phyloP scores from a whole-genome alignment of 2,113 vertebrate species.

The Sylvilagus bachmani region DNA sequence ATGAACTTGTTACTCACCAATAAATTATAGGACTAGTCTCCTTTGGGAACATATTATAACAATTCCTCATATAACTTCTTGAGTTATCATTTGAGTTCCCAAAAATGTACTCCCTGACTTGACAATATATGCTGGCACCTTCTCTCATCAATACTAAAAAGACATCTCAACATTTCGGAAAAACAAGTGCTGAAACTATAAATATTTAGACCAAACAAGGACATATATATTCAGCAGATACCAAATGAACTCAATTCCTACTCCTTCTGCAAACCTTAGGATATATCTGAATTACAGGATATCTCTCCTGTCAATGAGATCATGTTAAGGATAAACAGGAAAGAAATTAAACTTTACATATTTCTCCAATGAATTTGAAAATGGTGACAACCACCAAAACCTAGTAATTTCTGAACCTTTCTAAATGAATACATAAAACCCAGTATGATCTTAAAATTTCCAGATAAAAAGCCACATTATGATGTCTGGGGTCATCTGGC shows the following conservation, averaged over 20 bases:
- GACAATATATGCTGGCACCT: neutral
- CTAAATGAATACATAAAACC: neutral
- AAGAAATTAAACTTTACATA: neutral
- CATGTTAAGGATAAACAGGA: neutral
- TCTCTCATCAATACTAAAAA: neutral
- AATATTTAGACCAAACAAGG: neutral
- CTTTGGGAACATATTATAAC: neutral
- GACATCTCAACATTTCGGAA: slow-evolving; percentile 20
- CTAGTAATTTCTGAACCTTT: neutral
- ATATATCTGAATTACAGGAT: neutral
- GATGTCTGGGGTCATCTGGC: neutral
- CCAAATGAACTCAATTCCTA: slow-evolving; percentile 20
- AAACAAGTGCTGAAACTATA: slow-evolving; percentile 8
- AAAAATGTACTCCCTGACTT: neutral
- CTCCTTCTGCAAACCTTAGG: neutral
- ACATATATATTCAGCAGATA: neutral
- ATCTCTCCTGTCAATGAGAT: neutral
- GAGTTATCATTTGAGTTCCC: neutral
- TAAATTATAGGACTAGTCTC: neutral
- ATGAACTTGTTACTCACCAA: neutral
- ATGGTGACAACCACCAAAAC: neutral
- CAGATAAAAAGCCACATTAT: neutral
- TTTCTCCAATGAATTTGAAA: neutral
- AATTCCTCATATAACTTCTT: neutral
- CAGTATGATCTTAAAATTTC: neutral